Evolutionary conservation across 1,140 invertebrate genomes (phyloP), one percentile per base, ranked within the genome.

Genomic region (Drosophila ironensis): DNA sequence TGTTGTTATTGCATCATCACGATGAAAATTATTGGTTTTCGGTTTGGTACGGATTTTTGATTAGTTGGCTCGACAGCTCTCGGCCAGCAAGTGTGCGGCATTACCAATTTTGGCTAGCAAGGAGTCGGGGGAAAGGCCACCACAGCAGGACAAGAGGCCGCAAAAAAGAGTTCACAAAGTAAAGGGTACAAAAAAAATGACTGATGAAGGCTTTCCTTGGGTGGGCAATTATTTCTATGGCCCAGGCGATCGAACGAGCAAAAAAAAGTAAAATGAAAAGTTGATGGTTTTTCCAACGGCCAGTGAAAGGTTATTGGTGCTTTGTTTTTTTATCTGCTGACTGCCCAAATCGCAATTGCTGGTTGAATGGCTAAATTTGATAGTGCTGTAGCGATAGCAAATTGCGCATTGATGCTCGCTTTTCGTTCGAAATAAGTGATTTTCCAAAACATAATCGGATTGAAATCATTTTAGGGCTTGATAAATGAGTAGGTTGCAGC

Each of bases 301-400:
- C 24, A 69, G 61, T 69, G 37, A 69, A 69, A 57, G 63, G 51
- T 69, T 69, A 69, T 69, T 69, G 64, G 59, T 69, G 66, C 35
- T 24, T 61, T 33, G n/a, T 30, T 30, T 33, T 12, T 27, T 46
- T 48, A 61, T 63, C 41, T 63, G 7, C 19, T n/a, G 22, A 17
- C 19, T 61, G 41, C 24, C 25, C 53, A 33, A 17, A 40, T 48
- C 30, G 41, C 19, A 63, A 63, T 63, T 48, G 57, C 7, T 30
- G 56, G 24, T 48, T 63, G 41, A 61, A 61, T 63, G 57, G 24
- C 24, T 40, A 48, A 63, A 48, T 63, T 63, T 63, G 56, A 63
- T 63, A 63, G 33, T 40, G 59, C n/a, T 47, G 38, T n/a, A 22
- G 17, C 17, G 56, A 48, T 63, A 47, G 24, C 12, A 47, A 63